These are phyloP conservation scores for Neopipo cinnamomea DNA, from an alignment of 2,113 vertebrate species.

Conservation along the genomic window DNA sequence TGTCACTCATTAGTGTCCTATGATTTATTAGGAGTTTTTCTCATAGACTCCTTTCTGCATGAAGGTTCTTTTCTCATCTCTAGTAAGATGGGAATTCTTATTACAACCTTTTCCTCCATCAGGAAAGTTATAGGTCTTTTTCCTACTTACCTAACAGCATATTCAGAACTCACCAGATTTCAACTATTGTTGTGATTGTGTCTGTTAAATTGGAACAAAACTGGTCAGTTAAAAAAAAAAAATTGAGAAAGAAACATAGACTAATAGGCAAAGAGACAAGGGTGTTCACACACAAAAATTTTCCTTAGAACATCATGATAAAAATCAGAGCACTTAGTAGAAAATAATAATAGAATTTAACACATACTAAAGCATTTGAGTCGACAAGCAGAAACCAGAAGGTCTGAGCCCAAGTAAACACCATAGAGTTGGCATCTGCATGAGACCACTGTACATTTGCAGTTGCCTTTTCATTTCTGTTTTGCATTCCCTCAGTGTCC, in stretches of 20 bases:
- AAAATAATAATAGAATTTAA: background rate
- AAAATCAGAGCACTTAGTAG: background rate
- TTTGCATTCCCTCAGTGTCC: background rate
- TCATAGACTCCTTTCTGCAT: background rate
- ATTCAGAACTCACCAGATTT: background rate
- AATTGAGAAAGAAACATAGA: background rate
- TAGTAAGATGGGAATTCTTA: background rate
- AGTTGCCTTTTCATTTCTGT: background rate
- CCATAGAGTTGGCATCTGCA: accelerated
- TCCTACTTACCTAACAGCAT: background rate
- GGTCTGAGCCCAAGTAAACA: background rate
- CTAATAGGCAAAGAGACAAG: background rate
- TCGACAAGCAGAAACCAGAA: background rate
- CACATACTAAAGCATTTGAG: background rate
- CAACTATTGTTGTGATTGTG: background rate
- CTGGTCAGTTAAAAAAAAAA: background rate
- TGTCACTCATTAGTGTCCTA: background rate
- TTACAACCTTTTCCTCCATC: accelerated
- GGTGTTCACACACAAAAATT: background rate
- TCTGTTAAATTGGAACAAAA: background rate
- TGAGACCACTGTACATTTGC: background rate
- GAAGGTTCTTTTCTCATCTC: background rate
- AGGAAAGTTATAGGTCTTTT: background rate
- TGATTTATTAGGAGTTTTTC: constrained; percentile 21
- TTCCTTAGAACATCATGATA: background rate